Conservation (phyloP, 2,888 invertebrate genomes). For the Brachycybe producta region DNA sequence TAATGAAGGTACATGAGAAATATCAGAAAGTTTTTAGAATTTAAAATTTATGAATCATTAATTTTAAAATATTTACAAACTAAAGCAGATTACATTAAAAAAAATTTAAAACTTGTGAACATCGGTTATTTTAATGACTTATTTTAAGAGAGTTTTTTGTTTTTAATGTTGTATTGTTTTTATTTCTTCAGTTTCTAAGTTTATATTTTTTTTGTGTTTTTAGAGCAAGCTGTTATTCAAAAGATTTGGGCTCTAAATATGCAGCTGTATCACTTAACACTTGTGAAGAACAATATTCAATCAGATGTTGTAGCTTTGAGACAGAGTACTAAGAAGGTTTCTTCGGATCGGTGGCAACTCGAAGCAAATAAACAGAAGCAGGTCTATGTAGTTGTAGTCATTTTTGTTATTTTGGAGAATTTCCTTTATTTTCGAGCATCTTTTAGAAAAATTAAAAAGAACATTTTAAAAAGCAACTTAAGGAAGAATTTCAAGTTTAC, state of each 20-base stretch:
- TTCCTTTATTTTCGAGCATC: neutral
- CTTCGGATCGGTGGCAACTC: neutral
- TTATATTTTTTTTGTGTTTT: neutral
- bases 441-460: too few relatives aligned
- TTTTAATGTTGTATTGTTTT: too few relatives aligned
- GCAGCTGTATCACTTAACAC: neutral
- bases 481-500: too few relatives aligned
- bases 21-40: too few relatives aligned
- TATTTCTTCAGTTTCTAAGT: neutral
- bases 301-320: slow-evolving; percentile 1
- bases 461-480: too few relatives aligned
- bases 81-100: too few relatives aligned
- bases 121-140: too few relatives aligned
- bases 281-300: neutral
- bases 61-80: neutral
- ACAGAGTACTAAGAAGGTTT: slow-evolving; percentile 9
- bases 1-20: slow-evolving; percentile 10
- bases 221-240: neutral
- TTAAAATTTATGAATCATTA: neutral
- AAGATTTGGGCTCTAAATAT: neutral
- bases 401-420: neutral
- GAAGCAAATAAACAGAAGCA: slow-evolving; percentile 6
- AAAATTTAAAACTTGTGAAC: too few relatives aligned
- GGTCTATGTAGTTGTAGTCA: neutral
- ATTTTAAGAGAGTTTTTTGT: too few relatives aligned